Conservation (phyloP, 2,888 invertebrate genomes). For the Synergus itoensis region DNA sequence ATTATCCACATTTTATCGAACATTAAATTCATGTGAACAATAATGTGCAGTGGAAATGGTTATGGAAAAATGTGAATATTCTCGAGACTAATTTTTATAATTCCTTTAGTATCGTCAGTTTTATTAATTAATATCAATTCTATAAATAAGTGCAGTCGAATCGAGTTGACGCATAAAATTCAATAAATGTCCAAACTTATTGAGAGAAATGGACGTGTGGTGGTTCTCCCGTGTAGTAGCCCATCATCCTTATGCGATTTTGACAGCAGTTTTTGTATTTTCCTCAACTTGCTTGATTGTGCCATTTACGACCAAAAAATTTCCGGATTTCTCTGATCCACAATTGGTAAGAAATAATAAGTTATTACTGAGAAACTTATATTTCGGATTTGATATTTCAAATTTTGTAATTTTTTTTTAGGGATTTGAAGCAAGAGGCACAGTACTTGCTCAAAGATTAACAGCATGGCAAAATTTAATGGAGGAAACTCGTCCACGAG, state of each 20-base stretch:
- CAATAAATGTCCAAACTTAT: constrained; percentile 16
- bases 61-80: background rate
- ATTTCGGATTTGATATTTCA: background rate
- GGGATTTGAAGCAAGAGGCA: constrained; percentile 97
- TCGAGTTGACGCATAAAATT: background rate
- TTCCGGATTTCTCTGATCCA: constrained; percentile 93
- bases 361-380: background rate
- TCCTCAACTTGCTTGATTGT: constrained; percentile 84
- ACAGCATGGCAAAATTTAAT: constrained; percentile 92
- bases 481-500: constrained; percentile 85
- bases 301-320: constrained; percentile 82
- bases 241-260: constrained; percentile 84
- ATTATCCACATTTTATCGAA: background rate
- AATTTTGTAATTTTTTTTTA: constrained; percentile 72
- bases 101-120: background rate
- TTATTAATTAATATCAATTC: background rate
- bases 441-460: constrained; percentile 87
- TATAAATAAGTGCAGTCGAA: background rate
- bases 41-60: background rate
- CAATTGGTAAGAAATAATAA: constrained; percentile 82
- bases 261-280: constrained; percentile 82
- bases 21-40: background rate
- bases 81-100: background rate
- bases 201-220: constrained; percentile 53
- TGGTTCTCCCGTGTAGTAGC: constrained; percentile 84